Evolutionary conservation across 2,113 vertebrate species (phyloP).

Genomic region (Melanerpes aurifrons): DNA sequence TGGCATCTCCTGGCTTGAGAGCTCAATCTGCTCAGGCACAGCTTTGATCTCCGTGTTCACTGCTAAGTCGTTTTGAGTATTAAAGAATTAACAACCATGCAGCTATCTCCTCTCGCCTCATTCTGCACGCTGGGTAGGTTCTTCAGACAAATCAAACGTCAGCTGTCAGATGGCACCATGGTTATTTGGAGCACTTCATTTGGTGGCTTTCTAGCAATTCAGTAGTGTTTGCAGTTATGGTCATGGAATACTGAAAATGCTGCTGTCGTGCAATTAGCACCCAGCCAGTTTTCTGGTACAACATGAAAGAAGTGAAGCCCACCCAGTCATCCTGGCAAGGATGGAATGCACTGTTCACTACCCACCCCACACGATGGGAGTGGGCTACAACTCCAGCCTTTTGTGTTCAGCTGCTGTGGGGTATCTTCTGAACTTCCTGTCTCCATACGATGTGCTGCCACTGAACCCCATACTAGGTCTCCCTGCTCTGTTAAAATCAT

Average conservation of each 20-base stretch:
- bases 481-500: neutral
- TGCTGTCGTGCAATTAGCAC: neutral
- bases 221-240: neutral
- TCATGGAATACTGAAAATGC: neutral
- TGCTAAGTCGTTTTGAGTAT: slow-evolving; percentile 36
- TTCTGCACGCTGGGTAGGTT: neutral
- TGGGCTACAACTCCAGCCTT: neutral
- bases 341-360: neutral
- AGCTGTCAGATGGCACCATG: slow-evolving; percentile 12
- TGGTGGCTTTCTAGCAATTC: neutral
- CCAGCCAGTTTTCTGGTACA: neutral
- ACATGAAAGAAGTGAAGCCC: neutral
- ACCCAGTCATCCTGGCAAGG: neutral
- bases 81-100: slow-evolving; percentile 56
- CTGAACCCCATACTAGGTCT: neutral
- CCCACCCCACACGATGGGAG: neutral
- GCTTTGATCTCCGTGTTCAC: slow-evolving; percentile 51
- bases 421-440: neutral
- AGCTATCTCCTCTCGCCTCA: neutral
- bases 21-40: slow-evolving; percentile 48
- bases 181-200: slow-evolving; percentile 42
- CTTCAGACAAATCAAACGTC: slow-evolving; percentile 13
- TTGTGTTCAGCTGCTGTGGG: neutral
- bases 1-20: neutral
- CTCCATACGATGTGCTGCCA: neutral